Base-by-base conservation (phyloP, 2,113 vertebrate species). In the Phalacrocorax pelagicus region DNA sequence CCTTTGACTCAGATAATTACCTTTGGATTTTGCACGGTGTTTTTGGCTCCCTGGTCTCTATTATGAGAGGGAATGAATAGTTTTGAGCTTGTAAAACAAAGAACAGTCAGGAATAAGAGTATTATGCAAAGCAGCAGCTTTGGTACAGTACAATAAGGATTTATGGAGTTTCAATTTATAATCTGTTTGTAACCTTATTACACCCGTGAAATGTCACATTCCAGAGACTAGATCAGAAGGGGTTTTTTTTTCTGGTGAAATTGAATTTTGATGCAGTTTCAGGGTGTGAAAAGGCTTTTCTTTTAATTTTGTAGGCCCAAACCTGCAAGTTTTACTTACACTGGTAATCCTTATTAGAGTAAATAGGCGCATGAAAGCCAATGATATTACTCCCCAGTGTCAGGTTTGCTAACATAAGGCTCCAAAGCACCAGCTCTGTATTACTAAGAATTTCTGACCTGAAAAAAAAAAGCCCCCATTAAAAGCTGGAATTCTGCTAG, bases 151-250 rank as follows among this genome's bases (percentile, higher is more conserved):
- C 96, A 97, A 98, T 98, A 96, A 96, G 96, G 96, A 98, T 97
- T 98, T 97, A 94, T 63, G 92, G 86, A 94, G 93, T 97, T 97
- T 97, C 94, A 97, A 90, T 96, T 97, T 95, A 97, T 97, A 97
- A 97, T 97, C 97, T 97, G 94, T 97, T 97, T 97, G 96, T 97
- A 97, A 97, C 96, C 97, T 97, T 97, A 97, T 97, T 97, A 97
- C 67, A 97, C 74, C 94, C 97, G 95, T 95, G 97, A 97, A 97
- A 97, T 97, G 97, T 97, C 97, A 97, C 92, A 97, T 97, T 97
- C 92, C 92, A 96, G 96, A 96, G 96, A 96, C 94, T 91, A 96
- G 95, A 97, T 97, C 94, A 97, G 97, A 97, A 94, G 97, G 95
- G 92, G 88, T 94, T 95, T 97, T 94, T 79, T 94, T 95, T 95